These are phyloP conservation scores for Aramus guarauna DNA, from an alignment of 2,113 vertebrate genomes.

Conservation along the genomic window DNA sequence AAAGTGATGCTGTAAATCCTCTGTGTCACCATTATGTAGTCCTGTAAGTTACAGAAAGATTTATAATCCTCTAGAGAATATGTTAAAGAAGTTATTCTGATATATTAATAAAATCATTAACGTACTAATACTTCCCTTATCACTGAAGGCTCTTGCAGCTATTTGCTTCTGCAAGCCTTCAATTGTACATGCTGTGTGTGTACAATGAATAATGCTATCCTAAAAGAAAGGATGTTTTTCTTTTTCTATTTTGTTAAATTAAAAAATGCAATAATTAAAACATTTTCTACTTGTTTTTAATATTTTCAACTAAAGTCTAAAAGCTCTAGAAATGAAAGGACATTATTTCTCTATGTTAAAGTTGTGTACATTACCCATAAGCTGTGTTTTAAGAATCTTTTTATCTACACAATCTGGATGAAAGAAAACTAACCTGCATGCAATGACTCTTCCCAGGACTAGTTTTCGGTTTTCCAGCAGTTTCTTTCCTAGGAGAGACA, in stretches of 20 bases:
- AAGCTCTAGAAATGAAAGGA: not conserved
- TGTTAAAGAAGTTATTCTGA: not conserved
- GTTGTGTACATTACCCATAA: not conserved
- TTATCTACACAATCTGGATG: not conserved
- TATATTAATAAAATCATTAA: not conserved
- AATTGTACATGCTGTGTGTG: not conserved
- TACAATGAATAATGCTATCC: not conserved
- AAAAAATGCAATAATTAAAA: not conserved
- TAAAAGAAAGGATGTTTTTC: not conserved
- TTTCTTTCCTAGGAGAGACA: not conserved
- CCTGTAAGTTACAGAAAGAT: conserved; percentile 29
- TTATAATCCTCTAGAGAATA: not conserved
- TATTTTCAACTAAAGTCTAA: not conserved
- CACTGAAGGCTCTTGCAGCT: not conserved
- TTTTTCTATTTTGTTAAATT: not conserved
- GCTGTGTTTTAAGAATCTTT: not conserved
- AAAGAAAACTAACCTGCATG: not conserved
- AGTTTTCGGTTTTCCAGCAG: not conserved
- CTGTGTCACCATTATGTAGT: conserved; percentile 6
- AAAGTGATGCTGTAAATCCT: conserved; percentile 60
- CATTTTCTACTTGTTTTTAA: not conserved
- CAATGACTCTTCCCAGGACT: not conserved
- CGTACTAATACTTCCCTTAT: not conserved
- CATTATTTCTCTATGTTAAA: not conserved
- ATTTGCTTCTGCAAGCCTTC: not conserved